phyloP scores from a whole-genome alignment of 2,888 invertebrate species.

The Andrena camellia region DNA sequence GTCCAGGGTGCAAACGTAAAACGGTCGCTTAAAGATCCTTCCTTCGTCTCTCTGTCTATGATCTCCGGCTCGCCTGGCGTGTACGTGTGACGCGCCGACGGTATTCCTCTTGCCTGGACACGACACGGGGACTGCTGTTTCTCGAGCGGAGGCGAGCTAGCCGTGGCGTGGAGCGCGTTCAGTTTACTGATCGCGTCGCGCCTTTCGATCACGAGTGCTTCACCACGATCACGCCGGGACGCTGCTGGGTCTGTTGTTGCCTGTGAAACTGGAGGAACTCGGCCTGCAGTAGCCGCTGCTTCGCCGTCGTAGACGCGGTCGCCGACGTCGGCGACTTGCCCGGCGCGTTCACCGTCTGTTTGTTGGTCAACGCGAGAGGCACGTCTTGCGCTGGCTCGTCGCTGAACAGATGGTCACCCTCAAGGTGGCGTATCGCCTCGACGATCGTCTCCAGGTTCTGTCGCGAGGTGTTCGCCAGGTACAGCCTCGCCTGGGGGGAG shows the following conservation, averaged over 20 bases:
- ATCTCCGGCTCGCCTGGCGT: not conserved
- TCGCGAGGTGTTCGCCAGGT: slow-evolving; percentile 91
- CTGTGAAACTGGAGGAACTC: slow-evolving; percentile 89
- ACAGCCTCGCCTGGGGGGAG: slow-evolving; percentile 86
- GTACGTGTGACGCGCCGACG: slow-evolving; percentile 14
- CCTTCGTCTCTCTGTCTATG: not conserved
- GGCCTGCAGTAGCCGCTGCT: slow-evolving; percentile 86
- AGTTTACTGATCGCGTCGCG: slow-evolving; percentile 74
- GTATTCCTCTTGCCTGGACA: slow-evolving; percentile 48
- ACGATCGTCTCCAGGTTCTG: slow-evolving; percentile 99
- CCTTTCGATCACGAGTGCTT: slow-evolving; percentile 89
- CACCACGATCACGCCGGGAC: slow-evolving; percentile 96
- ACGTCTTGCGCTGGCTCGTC: slow-evolving; percentile 88
- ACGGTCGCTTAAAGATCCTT: slow-evolving; percentile 33
- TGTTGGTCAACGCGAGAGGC: slow-evolving; percentile 83
- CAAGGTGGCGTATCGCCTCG: slow-evolving; percentile 98
- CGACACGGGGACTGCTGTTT: slow-evolving; percentile 41
- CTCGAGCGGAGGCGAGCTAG: slow-evolving; percentile 55
- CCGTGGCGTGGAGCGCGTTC: slow-evolving; percentile 57
- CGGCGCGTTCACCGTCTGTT: slow-evolving; percentile 67
- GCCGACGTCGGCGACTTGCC: slow-evolving; percentile 84
- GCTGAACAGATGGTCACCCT: slow-evolving; percentile 97
- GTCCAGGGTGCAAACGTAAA: slow-evolving; percentile 42
- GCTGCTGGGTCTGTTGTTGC: slow-evolving; percentile 86
- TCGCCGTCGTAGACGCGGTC: slow-evolving; percentile 86